These are phyloP conservation scores for Hylaeus anthracinus DNA, from an alignment of 1,140 invertebrate genomes.

Conservation along the genomic window DNA sequence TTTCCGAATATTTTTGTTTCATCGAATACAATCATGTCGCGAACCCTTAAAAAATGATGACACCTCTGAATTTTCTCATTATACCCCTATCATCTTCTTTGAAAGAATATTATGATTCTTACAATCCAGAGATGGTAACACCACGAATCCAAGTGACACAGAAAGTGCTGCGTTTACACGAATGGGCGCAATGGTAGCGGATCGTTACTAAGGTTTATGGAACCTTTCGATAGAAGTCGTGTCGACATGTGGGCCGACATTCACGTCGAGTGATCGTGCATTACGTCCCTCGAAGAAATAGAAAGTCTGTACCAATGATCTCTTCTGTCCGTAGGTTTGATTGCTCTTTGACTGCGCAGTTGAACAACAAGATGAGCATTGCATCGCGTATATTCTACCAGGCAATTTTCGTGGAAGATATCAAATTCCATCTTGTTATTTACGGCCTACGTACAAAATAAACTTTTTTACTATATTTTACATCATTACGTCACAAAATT, in stretches of 20 bases:
- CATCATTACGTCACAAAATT: too few species aligned
- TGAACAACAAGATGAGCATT: neutral
- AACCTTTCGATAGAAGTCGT: slow-evolving; percentile 20
- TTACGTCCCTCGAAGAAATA: slow-evolving; percentile 15
- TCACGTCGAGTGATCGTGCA: slow-evolving; percentile 17
- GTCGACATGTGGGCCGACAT: slow-evolving; percentile 34
- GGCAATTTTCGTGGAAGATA: too few species aligned
- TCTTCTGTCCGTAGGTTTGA: neutral
- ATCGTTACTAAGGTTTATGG: slow-evolving; percentile 28
- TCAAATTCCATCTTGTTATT: too few species aligned
- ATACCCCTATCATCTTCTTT: too few species aligned
- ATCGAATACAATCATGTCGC: too few species aligned
- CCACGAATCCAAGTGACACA: neutral
- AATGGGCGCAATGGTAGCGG: neutral
- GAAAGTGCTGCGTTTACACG: neutral
- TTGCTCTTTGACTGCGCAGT: neutral
- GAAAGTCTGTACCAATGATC: slow-evolving; percentile 28
- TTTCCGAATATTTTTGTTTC: too few species aligned
- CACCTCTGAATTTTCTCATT: too few species aligned
- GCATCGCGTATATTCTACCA: neutral
- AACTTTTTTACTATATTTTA: too few species aligned
- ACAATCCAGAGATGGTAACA: too few species aligned
- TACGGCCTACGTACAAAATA: too few species aligned
- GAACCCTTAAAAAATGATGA: too few species aligned
- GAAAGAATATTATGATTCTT: too few species aligned